These are phyloP conservation scores for Ladona fulva DNA, from an alignment of 1,140 invertebrate genomes.

Conservation along the genomic window DNA sequence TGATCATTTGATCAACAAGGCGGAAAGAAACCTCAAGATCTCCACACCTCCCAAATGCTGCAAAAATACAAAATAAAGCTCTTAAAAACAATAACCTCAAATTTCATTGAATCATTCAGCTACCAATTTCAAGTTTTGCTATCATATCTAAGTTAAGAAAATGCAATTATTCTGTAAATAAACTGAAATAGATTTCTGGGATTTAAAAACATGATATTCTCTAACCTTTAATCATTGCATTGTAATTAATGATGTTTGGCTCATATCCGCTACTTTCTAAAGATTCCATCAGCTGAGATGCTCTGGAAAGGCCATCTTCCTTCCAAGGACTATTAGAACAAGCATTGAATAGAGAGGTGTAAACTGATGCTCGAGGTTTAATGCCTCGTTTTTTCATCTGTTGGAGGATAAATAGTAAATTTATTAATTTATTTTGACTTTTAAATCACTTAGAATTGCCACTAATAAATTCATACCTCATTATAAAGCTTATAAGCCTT, in stretches of 20 bases:
- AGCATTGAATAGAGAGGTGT: conserved; percentile 78
- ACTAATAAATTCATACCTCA: conserved; percentile 34
- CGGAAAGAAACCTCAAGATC: conserved; percentile 65
- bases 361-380: conserved; percentile 55
- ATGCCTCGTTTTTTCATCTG: conserved; percentile 66
- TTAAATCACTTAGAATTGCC: not conserved
- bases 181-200: too few relatives aligned
- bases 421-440: conserved; percentile 2
- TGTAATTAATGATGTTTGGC: conserved; percentile 69
- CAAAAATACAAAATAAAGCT: conserved; percentile 24
- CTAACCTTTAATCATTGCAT: conserved; percentile 72
- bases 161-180: too few relatives aligned
- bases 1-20: conserved; percentile 73
- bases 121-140: too few relatives aligned
- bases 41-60: conserved; percentile 71
- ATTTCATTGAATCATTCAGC: too few relatives aligned
- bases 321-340: conserved; percentile 69
- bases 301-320: conserved; percentile 51
- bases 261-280: conserved; percentile 57
- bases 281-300: conserved; percentile 50
- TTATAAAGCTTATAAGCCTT: conserved; percentile 76
- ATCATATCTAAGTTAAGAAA: too few relatives aligned
- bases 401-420: conserved; percentile 17
- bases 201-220: too few relatives aligned
- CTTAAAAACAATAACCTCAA: too few relatives aligned